Base-by-base conservation (phyloP, 2,797 vertebrate genomes). In the Cynodonichthys magdalenae region DNA sequence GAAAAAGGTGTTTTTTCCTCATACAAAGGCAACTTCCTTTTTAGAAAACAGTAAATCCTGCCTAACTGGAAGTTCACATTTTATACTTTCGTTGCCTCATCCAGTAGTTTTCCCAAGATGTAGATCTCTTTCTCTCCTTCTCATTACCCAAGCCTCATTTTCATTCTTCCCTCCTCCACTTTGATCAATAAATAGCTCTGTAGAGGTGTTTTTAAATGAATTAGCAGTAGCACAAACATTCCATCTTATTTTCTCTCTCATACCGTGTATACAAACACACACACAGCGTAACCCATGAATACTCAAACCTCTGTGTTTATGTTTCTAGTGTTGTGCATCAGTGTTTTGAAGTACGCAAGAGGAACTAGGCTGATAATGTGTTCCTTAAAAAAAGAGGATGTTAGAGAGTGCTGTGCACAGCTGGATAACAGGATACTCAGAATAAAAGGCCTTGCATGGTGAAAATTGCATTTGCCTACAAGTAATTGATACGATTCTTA, bases 111-210 rank as follows among this genome's bases (percentile, higher is more conserved):
- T 57, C 58, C 36, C 42, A 39, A 36, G 50, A 57, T 60, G 15
- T 53, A 65, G 29, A 56, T 24, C 44, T 46, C 44, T 46, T 14
- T 18, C 44, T 48, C 46, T 24, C 46, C 36, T 49, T 3, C 52
- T 53, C 49, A 31, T 66, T 75, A 36, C 61, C 19, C 31, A 59
- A 20, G 68, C 62, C 28, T 66, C 53, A 24, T 60, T 69, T 70
- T 64, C 77, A 28, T 59, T 61, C 70, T 59, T 80, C 68, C 71
- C 79, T 84, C 80, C 75, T 75, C 63, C 79, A 17, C 50, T 75
- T 73, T 77, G 82, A 90, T 89, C 85, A 88, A 86, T 91, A 85
- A 87, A 85, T 81, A 78, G 79, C 65, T 86, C 75, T 77, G 76
- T 68, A 79, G 75, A 76, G 73, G 71, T 69, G 75, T 82, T 90